phyloP scores from a whole-genome alignment of 2,888 invertebrate genomes.

The Sphaerophoria rueppellii region DNA sequence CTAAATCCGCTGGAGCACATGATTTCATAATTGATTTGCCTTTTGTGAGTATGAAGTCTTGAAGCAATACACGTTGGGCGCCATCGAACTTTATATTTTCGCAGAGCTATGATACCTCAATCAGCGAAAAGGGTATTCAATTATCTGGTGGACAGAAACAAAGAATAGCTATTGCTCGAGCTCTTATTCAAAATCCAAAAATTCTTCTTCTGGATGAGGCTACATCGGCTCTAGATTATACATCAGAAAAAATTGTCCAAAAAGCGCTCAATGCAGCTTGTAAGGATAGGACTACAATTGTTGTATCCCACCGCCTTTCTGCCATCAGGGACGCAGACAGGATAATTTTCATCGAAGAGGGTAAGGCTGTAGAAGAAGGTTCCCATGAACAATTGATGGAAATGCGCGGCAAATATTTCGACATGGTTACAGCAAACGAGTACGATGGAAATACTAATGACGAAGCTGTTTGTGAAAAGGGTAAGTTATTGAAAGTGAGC shows the following conservation, averaged over 20 bases:
- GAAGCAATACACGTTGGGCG: too few species aligned
- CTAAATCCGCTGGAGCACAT: constrained; percentile 89
- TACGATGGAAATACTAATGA: constrained; percentile 70
- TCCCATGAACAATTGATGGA: constrained; percentile 87
- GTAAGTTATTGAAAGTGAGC: not conserved
- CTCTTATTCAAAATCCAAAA: constrained; percentile 88
- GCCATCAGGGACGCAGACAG: constrained; percentile 88
- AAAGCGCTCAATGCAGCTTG: constrained; percentile 89
- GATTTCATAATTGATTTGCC: constrained; percentile 88
- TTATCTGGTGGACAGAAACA: constrained; percentile 92
- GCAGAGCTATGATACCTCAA: constrained; percentile 90
- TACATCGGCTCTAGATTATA: constrained; percentile 91
- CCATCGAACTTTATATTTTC: not conserved
- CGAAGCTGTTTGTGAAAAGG: constrained; percentile 40
- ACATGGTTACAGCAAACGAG: constrained; percentile 83
- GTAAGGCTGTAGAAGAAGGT: constrained; percentile 87
- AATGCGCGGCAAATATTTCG: constrained; percentile 86
- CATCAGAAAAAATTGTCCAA: constrained; percentile 91
- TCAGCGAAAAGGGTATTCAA: constrained; percentile 90
- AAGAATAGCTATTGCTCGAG: constrained; percentile 91
- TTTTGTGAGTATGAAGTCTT: constrained; percentile 82
- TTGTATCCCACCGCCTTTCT: constrained; percentile 88
- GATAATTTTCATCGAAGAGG: constrained; percentile 87
- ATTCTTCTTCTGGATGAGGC: constrained; percentile 91
- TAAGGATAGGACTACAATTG: constrained; percentile 88